These are phyloP conservation scores for Melanostoma scalare DNA, from an alignment of 2,888 invertebrate genomes.

Conservation along the genomic window DNA sequence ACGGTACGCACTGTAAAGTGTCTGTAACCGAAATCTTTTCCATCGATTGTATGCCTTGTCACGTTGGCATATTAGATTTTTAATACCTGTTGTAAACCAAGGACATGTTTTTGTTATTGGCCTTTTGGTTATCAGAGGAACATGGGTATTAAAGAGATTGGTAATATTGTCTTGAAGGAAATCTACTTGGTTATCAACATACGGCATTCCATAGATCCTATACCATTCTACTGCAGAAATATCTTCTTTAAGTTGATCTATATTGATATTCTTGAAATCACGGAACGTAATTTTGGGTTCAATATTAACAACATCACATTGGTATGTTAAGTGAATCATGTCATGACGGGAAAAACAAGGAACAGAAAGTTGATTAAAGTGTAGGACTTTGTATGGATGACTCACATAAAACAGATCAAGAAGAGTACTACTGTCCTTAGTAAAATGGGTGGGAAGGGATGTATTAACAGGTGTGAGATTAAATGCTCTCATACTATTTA, in stretches of 20 bases:
- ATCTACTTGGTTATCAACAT: constrained; percentile 13
- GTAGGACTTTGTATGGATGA: constrained; percentile 15
- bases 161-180: constrained; percentile 3
- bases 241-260: background rate
- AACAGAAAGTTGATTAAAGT: constrained; percentile 13
- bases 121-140: background rate
- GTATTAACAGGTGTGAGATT: background rate
- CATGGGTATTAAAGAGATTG: constrained; percentile 3
- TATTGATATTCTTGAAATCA: background rate
- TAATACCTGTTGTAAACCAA: background rate
- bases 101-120: background rate
- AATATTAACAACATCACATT: background rate
- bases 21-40: constrained; percentile 9
- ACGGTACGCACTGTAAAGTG: background rate
- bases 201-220: background rate
- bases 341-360: constrained; percentile 4
- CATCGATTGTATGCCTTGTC: constrained; percentile 8
- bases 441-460: constrained; percentile 4
- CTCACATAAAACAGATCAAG: background rate
- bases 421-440: constrained; percentile 13
- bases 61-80: background rate
- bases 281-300: background rate
- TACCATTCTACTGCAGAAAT: background rate
- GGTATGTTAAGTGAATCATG: background rate
- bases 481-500: constrained; percentile 14